Conservation (phyloP, 2,797 vertebrate species). For the Chrysocyon brachyurus region DNA sequence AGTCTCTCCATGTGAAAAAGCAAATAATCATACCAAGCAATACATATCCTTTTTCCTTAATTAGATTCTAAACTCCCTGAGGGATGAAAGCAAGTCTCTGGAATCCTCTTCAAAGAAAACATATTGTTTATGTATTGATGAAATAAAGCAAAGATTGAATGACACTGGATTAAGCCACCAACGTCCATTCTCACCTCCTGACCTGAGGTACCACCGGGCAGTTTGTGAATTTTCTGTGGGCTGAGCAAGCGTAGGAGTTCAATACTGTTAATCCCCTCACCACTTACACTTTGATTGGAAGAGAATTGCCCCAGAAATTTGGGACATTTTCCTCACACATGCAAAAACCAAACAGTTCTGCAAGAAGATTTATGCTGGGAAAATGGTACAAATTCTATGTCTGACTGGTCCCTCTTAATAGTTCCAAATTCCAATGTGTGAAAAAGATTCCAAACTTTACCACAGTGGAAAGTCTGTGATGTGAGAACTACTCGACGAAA, state of each 20-base stretch:
- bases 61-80: constrained; percentile 15
- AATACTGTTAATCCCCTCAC: not conserved
- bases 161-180: constrained; percentile 13
- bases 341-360: constrained; percentile 34
- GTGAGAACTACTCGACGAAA: constrained; percentile 66
- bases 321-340: not conserved
- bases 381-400: constrained; percentile 27
- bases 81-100: not conserved
- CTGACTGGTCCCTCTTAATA: constrained; percentile 34
- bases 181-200: not conserved
- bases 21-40: constrained; percentile 41
- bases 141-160: constrained; percentile 41
- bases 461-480: constrained; percentile 67
- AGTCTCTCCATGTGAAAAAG: not conserved
- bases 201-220: not conserved
- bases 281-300: not conserved
- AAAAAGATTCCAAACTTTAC: constrained; percentile 63
- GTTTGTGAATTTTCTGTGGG: not conserved
- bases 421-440: constrained; percentile 53
- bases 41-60: not conserved
- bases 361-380: constrained; percentile 62
- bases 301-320: constrained; percentile 7
- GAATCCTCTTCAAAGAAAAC: constrained; percentile 24
- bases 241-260: not conserved
- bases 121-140: not conserved